Base-by-base conservation (phyloP, 1,140 invertebrate species). In the Leptopilina boulardi region DNA sequence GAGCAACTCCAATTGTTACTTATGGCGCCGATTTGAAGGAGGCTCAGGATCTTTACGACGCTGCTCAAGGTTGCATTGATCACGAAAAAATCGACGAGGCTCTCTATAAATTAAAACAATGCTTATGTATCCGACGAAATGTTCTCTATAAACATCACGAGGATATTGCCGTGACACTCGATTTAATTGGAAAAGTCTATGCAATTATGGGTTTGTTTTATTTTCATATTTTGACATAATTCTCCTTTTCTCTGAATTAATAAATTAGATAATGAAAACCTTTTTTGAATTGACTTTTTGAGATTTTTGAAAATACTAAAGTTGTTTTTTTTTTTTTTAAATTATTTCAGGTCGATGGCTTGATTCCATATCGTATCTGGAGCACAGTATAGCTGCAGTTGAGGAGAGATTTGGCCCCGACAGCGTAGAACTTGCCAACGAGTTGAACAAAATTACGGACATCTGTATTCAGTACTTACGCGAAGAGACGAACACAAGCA, bases 371-470 rank as follows among this genome's bases (percentile, higher is more conserved):
- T 80, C 83, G 5, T 91, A 91, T 81, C 82, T 93, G 4, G 84
- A 92, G 77, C 75, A 90, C 51, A 91, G 89, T 82, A 78, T 94
- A 15, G 56, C 80, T 3, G 86, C 89, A 41, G 83, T 93, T n/a
- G 89, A 90, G 78, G 83, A 90, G 77, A 87, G 89, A 73, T 94
- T 91, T 89, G 94, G 93, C 0, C 77, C 76, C 9, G 86, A 88
- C 42, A 94, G 93, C 80, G 88, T 94, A 70, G 93, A 94, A 87
- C 79, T 93, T 74, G 91, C 89, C 0, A 88, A 92, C 75, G 93
- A 94, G 86, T 86, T 94, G 21, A 91, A 91, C 56, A 92, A 92
- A 84, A 83, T 92, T 4, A 91, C 88, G 3, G 91, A 91, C 71
- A 59, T 91, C 70, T 89, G 84, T 71, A 75, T 89, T 76, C 82